phyloP scores from a whole-genome alignment of 1,140 invertebrate species.

The Drosophila erecta region DNA sequence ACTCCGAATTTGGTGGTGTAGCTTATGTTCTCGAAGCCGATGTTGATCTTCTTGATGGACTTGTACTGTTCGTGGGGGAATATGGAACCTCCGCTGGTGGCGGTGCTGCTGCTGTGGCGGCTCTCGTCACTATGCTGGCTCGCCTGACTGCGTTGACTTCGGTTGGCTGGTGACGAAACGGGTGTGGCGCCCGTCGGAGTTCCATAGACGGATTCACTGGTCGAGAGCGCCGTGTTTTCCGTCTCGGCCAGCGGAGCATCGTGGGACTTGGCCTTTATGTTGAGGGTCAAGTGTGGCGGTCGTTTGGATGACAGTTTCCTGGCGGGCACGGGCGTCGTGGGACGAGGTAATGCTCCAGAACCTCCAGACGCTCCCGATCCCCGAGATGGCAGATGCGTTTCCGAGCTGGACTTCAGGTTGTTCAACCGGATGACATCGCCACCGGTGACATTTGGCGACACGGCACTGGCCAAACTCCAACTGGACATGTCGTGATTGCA shows the following conservation, averaged over 20 bases:
- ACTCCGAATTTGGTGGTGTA: slow-evolving; percentile 66
- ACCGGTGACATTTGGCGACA: slow-evolving; percentile 59
- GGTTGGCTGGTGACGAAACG: slow-evolving; percentile 27
- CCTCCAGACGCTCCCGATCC: slow-evolving; percentile 10
- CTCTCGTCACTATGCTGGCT: slow-evolving; percentile 9
- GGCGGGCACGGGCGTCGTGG: slow-evolving; percentile 63
- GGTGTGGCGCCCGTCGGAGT: slow-evolving; percentile 50
- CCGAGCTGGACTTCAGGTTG: slow-evolving; percentile 56
- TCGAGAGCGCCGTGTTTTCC: slow-evolving; percentile 53
- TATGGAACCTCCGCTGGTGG: slow-evolving; percentile 54
- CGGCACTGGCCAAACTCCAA: slow-evolving; percentile 71
- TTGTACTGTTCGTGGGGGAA: slow-evolving; percentile 75
- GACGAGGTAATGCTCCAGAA: slow-evolving; percentile 39
- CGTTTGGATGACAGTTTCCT: slow-evolving; percentile 60
- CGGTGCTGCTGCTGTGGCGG: slow-evolving; percentile 19
- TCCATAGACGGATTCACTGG: slow-evolving; percentile 49
- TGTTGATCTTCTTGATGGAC: slow-evolving; percentile 72
- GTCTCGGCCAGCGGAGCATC: slow-evolving; percentile 52
- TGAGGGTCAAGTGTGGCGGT: slow-evolving; percentile 57
- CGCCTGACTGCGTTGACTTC: slow-evolving; percentile 28
- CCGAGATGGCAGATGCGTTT: slow-evolving; percentile 36
- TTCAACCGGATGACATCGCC: slow-evolving; percentile 60
- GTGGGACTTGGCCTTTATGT: slow-evolving; percentile 21
- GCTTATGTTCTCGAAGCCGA: slow-evolving; percentile 71
- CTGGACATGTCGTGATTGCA: slow-evolving; percentile 56